Evolutionary conservation across 2,888 invertebrate genomes (phyloP).

Genomic region (Zhuqinia jingwanae): DNA sequence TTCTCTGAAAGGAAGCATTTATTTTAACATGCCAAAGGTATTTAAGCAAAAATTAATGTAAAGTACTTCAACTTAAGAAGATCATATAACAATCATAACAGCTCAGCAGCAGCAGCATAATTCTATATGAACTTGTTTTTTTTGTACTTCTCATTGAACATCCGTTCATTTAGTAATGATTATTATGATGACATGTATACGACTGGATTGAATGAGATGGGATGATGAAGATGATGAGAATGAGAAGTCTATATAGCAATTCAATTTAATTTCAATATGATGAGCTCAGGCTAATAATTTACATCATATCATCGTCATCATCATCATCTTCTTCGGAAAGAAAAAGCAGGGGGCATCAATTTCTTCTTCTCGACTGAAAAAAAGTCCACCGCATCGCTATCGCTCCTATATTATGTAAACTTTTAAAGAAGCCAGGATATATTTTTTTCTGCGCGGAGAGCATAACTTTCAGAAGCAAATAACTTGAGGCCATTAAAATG

Average conservation of each 20-base stretch:
- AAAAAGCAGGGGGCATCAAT: constrained; percentile 6
- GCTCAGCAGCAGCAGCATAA: not conserved
- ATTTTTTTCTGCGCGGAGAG: not conserved
- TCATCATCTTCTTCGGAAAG: too few species aligned
- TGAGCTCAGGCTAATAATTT: too few species aligned
- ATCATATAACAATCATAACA: too few species aligned
- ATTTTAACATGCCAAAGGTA: constrained; percentile 1
- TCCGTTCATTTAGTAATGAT: constrained; percentile 14
- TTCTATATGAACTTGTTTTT: constrained; percentile 27
- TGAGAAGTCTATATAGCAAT: not conserved
- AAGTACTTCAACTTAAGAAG: constrained; percentile 20
- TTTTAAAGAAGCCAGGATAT: not conserved
- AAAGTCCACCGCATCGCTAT: not conserved
- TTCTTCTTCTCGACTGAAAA: not conserved
- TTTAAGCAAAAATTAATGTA: constrained; percentile 33
- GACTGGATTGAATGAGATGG: constrained; percentile 19
- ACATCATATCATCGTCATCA: too few species aligned
- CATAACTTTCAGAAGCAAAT: constrained; percentile 22
- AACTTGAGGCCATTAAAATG: constrained; percentile 30
- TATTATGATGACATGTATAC: constrained; percentile 24
- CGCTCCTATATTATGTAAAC: too few species aligned
- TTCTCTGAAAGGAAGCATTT: too few species aligned
- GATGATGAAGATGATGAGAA: too few species aligned
- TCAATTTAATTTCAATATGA: too few species aligned
- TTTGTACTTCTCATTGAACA: not conserved